A percentile compares a stretch with the other conserved stretches of the same genome.
Conservation (phyloP, 2,797 vertebrate genomes). For the Sebastes minor region DNA sequence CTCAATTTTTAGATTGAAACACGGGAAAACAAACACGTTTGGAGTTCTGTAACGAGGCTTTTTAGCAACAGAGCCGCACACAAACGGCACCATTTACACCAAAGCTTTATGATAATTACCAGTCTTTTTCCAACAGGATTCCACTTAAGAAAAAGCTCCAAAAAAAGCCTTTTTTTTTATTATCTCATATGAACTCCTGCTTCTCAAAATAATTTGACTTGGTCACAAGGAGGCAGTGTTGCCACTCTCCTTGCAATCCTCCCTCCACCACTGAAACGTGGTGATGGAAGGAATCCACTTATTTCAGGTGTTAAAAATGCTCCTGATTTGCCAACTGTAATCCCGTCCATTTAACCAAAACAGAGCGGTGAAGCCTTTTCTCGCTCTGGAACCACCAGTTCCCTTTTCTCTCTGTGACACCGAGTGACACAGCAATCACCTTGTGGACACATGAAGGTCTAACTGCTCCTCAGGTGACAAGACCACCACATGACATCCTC, state of each 20-base stretch:
- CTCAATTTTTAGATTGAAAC: background rate
- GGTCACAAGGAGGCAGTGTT: constrained; percentile 82
- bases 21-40: background rate
- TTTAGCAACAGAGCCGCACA: background rate
- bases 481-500: constrained; percentile 20
- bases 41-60: constrained; percentile 9
- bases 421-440: constrained; percentile 44
- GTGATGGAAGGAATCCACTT: background rate
- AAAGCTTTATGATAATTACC: background rate
- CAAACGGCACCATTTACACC: background rate
- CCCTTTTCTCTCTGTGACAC: constrained; percentile 11
- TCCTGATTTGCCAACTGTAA: constrained; percentile 15
- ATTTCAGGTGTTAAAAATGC: constrained; percentile 11
- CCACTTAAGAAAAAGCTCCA: background rate
- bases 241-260: constrained; percentile 54
- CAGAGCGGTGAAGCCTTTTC: background rate
- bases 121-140: background rate
- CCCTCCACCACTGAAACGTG: background rate
- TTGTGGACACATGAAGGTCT: constrained; percentile 44
- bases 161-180: too few species aligned
- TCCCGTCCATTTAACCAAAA: constrained; percentile 4
- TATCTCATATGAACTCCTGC: background rate
- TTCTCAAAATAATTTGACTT: constrained; percentile 18
- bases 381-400: background rate
- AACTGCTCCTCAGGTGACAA: constrained; percentile 67